Percentiles rank a stretch among this genome's conserved stretches.
Evolutionary conservation across 2,888 invertebrate genomes (phyloP).

Genomic region (Lycophotia porphyrea): DNA sequence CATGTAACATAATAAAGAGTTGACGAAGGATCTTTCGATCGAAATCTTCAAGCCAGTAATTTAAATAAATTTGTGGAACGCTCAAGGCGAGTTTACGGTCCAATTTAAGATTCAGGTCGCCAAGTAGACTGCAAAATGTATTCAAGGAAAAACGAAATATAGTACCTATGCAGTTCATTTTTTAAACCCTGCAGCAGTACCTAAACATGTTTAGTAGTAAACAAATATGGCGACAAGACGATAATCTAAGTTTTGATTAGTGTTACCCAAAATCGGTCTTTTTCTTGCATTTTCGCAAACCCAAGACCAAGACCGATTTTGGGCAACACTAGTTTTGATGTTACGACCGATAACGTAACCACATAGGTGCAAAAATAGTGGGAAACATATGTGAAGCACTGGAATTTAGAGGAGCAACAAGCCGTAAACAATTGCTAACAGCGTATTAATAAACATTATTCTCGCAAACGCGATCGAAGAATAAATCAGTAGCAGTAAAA

Average conservation of each 20-base stretch:
- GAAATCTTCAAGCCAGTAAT: constrained; percentile 6
- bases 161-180: not conserved
- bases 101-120: constrained; percentile 29
- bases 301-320: too few species aligned
- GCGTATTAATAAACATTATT: constrained; percentile 66
- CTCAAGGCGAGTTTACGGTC: constrained; percentile 7
- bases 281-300: too few species aligned
- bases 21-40: not conserved
- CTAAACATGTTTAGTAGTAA: constrained; percentile 41
- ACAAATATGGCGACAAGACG: constrained; percentile 56
- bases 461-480: constrained; percentile 62
- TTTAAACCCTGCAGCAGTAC: not conserved
- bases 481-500: constrained; percentile 28
- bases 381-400: constrained; percentile 75
- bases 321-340: constrained; percentile 64
- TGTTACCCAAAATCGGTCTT: too few species aligned
- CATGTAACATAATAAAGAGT: constrained; percentile 5
- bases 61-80: constrained; percentile 25
- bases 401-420: constrained; percentile 64
- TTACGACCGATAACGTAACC: constrained; percentile 67
- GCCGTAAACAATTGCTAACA: constrained; percentile 68
- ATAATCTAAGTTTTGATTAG: constrained; percentile 64
- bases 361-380: too few species aligned
- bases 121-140: not conserved
- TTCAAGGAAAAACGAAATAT: not conserved